phyloP scores from a whole-genome alignment of 2,888 invertebrate genomes.

The Dynastes hyllus region DNA sequence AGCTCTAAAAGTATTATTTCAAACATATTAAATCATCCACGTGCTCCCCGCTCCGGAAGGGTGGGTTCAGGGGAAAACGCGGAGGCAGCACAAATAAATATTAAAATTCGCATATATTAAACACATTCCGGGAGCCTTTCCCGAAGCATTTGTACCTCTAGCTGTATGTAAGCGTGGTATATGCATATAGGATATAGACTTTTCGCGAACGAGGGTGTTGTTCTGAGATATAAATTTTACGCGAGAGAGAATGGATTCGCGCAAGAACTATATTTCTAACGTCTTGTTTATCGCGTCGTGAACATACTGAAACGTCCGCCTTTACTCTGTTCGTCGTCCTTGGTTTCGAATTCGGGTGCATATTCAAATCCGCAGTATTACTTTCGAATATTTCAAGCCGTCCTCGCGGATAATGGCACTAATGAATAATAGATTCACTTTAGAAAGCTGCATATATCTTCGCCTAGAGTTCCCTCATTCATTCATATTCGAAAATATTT shows the following conservation, averaged over 20 bases:
- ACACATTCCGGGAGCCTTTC: constrained; percentile 2
- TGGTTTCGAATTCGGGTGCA: constrained; percentile 12
- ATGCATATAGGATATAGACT: constrained; percentile 7
- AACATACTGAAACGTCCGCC: constrained; percentile 50
- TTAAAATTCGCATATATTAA: constrained; percentile 40
- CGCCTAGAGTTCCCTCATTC: not conserved
- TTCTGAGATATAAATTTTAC: constrained; percentile 42
- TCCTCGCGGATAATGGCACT: constrained; percentile 6
- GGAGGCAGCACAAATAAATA: constrained; percentile 32
- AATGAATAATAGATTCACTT: constrained; percentile 28
- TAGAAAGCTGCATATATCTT: constrained; percentile 18
- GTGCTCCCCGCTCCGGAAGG: not conserved
- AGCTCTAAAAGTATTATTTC: constrained; percentile 26
- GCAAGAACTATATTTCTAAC: constrained; percentile 49
- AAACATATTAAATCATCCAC: constrained; percentile 24
- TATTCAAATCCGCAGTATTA: constrained; percentile 28
- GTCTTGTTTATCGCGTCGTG: constrained; percentile 52
- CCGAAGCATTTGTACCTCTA: not conserved
- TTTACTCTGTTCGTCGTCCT: constrained; percentile 47
- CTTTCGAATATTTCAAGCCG: constrained; percentile 13
- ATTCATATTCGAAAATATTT: not conserved
- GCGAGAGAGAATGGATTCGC: constrained; percentile 20
- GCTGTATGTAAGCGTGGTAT: not conserved
- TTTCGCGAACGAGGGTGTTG: constrained; percentile 15
- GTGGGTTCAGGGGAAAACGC: not conserved